Evolutionary conservation across 2,888 invertebrate genomes (phyloP).

Genomic region (Sminthurides aquaticus): DNA sequence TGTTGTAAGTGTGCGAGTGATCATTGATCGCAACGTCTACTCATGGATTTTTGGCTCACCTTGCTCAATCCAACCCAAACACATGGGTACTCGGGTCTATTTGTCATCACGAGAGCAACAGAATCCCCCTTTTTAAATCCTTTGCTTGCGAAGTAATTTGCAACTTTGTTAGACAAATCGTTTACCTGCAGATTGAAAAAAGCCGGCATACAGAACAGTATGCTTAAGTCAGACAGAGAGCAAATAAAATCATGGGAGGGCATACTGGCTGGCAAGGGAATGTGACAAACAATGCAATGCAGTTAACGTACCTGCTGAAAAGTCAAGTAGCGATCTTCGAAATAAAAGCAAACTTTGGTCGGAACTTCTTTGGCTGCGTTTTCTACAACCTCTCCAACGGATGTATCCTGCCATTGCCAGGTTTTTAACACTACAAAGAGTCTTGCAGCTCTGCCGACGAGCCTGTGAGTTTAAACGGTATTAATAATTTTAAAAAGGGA

Average conservation of each 20-base stretch:
- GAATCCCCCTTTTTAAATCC: slow-evolving; percentile 80
- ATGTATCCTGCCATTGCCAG: slow-evolving; percentile 62
- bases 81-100: slow-evolving; percentile 81
- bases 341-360: slow-evolving; percentile 72
- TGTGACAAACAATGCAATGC: too few relatives aligned
- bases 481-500: too few relatives aligned
- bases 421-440: slow-evolving; percentile 58
- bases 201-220: too few relatives aligned
- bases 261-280: too few relatives aligned
- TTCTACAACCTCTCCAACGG: slow-evolving; percentile 72
- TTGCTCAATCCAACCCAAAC: slow-evolving; percentile 82
- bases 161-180: slow-evolving; percentile 74
- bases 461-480: slow-evolving; percentile 55
- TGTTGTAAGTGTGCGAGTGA: too few relatives aligned
- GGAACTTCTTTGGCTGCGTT: slow-evolving; percentile 67
- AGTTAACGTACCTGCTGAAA: slow-evolving; percentile 62
- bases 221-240: too few relatives aligned
- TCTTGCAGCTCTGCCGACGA: slow-evolving; percentile 59
- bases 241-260: too few relatives aligned
- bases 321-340: slow-evolving; percentile 75
- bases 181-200: slow-evolving; percentile 68
- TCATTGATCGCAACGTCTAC: neutral
- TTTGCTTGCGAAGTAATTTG: slow-evolving; percentile 66
- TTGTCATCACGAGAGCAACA: slow-evolving; percentile 82
- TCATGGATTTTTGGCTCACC: slow-evolving; percentile 17